Evolutionary conservation across 37 sponge, comb jelly and placozoan species (phyloP).

Genomic region (Chondrilla cf. caribensis): DNA sequence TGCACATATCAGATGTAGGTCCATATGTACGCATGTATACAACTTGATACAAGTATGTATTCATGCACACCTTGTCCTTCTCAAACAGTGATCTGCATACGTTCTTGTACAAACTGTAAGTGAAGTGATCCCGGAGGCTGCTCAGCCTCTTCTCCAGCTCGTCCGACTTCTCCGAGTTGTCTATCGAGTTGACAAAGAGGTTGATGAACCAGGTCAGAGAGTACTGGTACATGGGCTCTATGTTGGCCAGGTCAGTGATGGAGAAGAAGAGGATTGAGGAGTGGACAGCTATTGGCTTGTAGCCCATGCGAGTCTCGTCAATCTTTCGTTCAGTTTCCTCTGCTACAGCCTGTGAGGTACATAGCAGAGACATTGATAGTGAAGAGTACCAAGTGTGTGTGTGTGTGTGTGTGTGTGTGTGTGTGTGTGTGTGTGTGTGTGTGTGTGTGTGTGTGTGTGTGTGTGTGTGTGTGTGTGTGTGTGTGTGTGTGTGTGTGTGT

Average conservation of each 20-base stretch:
- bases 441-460: neutral
- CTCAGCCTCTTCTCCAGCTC: constrained; percentile 68
- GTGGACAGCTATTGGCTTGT: constrained; percentile 93
- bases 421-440: neutral
- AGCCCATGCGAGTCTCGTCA: constrained; percentile 88
- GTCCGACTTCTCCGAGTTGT: constrained; percentile 93
- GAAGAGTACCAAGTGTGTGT: neutral
- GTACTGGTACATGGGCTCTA: constrained; percentile 99
- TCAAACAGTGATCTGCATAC: constrained; percentile 99
- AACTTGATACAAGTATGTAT: neutral
- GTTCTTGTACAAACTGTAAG: constrained; percentile 95
- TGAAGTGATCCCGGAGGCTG: constrained; percentile 83
- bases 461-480: constrained; percentile 12
- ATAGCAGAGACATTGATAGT: neutral
- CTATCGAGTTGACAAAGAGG: constrained; percentile 92
- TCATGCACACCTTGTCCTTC: constrained; percentile 88
- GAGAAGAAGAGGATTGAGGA: constrained; percentile 97
- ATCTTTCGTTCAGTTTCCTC: constrained; percentile 96
- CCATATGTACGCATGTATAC: neutral
- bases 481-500: no score
- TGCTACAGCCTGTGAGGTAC: constrained; percentile 68
- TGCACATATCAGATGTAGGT: no score
- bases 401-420: neutral
- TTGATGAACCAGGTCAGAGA: constrained; percentile 98
- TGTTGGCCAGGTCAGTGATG: constrained; percentile 97